Conservation (phyloP, 2,797 vertebrate species). For the Cichlasoma orientale region DNA sequence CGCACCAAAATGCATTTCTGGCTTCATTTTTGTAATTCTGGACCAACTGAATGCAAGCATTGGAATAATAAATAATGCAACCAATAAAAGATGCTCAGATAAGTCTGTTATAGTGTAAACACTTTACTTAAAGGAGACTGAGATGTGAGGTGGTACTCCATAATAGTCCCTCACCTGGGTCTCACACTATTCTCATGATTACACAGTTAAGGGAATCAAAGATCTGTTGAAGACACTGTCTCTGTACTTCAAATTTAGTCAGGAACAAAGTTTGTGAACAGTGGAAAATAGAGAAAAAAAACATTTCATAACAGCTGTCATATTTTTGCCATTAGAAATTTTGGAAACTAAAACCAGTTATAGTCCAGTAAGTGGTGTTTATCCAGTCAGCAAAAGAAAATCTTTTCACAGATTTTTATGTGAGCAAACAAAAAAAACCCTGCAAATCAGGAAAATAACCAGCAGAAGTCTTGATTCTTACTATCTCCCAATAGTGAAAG, state of each 20-base stretch:
- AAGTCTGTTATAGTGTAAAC: neutral
- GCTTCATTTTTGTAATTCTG: neutral
- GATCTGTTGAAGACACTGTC: fast-evolving
- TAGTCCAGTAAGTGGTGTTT: neutral
- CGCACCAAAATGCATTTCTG: neutral
- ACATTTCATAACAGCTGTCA: neutral
- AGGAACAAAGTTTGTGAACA: neutral
- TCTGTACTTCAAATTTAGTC: neutral
- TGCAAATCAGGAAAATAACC: neutral
- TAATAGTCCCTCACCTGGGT: neutral
- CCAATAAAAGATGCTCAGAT: neutral
- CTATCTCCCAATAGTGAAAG: neutral
- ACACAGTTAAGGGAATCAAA: neutral
- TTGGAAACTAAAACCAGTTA: neutral
- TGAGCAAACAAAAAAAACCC: neutral
- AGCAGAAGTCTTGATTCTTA: neutral
- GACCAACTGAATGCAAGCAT: neutral
- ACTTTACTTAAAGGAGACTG: neutral
- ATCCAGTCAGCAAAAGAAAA: neutral
- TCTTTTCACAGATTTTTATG: neutral
- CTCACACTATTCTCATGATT: neutral
- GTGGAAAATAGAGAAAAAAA: neutral
- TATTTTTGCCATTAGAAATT: neutral
- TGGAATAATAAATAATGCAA: neutral
- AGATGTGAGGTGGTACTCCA: neutral